Evolutionary conservation across 2,888 invertebrate genomes (phyloP).

Genomic region (Lutraria lutraria): DNA sequence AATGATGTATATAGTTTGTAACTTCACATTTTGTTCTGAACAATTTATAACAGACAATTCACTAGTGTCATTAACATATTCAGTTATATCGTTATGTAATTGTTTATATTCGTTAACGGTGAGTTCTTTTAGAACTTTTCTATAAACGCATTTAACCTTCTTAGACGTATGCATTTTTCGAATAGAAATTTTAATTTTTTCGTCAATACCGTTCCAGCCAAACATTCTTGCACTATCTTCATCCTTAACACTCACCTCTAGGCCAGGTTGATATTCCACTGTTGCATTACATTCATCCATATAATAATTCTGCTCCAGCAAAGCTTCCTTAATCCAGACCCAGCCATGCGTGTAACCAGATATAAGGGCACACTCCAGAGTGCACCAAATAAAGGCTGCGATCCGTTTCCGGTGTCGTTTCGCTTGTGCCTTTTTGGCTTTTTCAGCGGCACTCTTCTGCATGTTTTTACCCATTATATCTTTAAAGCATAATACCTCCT

Average conservation of each 20-base stretch:
- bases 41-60: constrained; percentile 43
- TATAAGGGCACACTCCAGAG: constrained; percentile 80
- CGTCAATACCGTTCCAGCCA: background rate
- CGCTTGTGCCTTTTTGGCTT: background rate
- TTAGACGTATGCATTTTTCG: constrained; percentile 10
- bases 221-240: background rate
- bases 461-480: background rate
- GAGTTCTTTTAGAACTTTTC: constrained; percentile 37
- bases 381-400: constrained; percentile 76
- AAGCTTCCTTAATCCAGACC: constrained; percentile 76
- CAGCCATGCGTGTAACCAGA: constrained; percentile 79
- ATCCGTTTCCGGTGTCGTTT: constrained; percentile 16
- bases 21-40: constrained; percentile 67
- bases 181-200: background rate
- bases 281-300: constrained; percentile 66
- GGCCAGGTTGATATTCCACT: background rate
- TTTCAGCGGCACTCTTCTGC: background rate
- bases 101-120: constrained; percentile 35
- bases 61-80: background rate
- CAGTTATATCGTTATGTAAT: background rate
- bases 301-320: constrained; percentile 76
- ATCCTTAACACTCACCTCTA: no score
- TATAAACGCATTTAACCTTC: constrained; percentile 39
- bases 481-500: background rate
- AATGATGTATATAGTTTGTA: constrained; percentile 71